These are phyloP conservation scores for Plumapathes pennacea DNA, from an alignment of 92 coral and sea anemone genomes.

Conservation along the genomic window DNA sequence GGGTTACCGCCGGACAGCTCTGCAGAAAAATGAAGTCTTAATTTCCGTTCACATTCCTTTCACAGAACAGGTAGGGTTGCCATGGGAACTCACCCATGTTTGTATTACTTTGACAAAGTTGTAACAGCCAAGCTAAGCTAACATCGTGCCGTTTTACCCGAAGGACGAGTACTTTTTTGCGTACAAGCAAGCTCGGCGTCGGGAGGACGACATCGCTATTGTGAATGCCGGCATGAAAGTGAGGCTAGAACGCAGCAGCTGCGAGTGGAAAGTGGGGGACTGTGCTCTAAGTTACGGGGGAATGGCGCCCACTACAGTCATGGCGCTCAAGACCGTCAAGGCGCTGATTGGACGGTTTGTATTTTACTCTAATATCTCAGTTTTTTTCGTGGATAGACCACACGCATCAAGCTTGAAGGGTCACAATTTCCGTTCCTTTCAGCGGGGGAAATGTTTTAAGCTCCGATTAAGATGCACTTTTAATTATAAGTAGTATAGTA, in stretches of 20 bases:
- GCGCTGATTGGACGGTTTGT: constrained; percentile 64
- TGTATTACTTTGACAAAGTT: too few species aligned
- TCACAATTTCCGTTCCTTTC: too few species aligned
- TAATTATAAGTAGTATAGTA: too few species aligned
- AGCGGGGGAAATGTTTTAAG: too few species aligned
- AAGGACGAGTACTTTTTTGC: constrained; percentile 78
- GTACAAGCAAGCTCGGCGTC: constrained; percentile 86
- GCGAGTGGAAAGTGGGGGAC: constrained; percentile 54
- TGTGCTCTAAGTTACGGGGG: constrained; percentile 86
- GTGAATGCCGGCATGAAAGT: constrained; percentile 88
- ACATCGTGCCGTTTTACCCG: too few species aligned
- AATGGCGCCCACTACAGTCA: constrained; percentile 88
- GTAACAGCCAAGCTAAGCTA: too few species aligned
- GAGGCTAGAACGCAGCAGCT: constrained; percentile 36
- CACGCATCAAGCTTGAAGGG: too few species aligned
- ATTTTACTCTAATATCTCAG: background rate
- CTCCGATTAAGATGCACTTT: too few species aligned
- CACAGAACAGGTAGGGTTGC: constrained; percentile 76
- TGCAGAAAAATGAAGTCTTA: constrained; percentile 71
- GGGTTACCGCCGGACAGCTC: constrained; percentile 72
- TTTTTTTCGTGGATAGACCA: background rate
- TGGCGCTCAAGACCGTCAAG: constrained; percentile 75
- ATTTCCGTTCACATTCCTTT: constrained; percentile 64
- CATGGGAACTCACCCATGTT: too few species aligned
- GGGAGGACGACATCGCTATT: constrained; percentile 90